These are phyloP conservation scores for Alosa sapidissima DNA, from an alignment of 2,797 vertebrate genomes.

Conservation along the genomic window DNA sequence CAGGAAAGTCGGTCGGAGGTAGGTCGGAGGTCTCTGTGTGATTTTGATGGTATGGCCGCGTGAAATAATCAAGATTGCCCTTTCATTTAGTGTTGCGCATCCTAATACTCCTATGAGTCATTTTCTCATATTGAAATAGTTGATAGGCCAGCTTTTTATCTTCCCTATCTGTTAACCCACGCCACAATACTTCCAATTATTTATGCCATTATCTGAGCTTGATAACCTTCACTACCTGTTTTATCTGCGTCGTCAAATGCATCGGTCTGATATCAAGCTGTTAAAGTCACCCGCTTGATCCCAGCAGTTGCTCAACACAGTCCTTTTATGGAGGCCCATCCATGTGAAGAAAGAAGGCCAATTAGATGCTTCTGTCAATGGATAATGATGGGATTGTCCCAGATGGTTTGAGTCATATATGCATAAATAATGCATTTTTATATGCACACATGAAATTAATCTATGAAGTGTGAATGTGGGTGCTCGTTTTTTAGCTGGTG, in stretches of 20 bases:
- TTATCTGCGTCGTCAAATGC: conserved; percentile 32
- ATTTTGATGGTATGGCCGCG: conserved; percentile 5
- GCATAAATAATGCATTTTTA: neutral
- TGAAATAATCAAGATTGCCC: neutral
- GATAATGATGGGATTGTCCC: neutral
- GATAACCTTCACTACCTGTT: conserved; percentile 31
- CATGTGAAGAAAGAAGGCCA: neutral
- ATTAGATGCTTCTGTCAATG: neutral
- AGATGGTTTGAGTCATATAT: neutral
- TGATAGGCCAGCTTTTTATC: conserved; percentile 10
- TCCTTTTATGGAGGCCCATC: neutral
- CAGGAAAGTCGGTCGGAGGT: neutral
- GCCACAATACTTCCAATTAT: neutral
- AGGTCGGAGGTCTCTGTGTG: neutral
- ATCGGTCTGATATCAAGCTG: conserved; percentile 30
- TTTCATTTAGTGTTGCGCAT: conserved; percentile 15
- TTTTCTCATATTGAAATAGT: conserved; percentile 9
- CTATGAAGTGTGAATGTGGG: neutral
- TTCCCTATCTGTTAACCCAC: neutral
- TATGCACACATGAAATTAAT: neutral
- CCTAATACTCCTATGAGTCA: conserved; percentile 21
- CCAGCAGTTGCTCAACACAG: conserved; percentile 21
- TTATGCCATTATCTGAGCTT: neutral
- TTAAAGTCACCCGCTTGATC: conserved; percentile 28
- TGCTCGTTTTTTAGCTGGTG: neutral